Base-by-base conservation (phyloP, 2,797 vertebrate species). In the Chromis chromis region DNA sequence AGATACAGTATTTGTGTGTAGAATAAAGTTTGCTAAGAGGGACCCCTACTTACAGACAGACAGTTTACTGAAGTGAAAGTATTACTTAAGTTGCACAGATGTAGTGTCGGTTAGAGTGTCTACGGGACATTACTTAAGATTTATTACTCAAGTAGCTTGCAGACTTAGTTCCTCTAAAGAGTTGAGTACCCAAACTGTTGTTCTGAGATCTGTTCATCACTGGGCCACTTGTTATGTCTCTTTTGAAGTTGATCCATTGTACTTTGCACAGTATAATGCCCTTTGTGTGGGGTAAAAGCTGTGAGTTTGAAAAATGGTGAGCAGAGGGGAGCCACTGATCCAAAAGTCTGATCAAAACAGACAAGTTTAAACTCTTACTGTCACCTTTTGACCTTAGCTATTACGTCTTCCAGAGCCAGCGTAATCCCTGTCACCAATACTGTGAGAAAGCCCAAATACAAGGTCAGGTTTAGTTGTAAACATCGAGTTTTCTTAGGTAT, bases 61-160 rank as follows among this genome's bases (percentile, higher is more conserved):
- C 27, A 33, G 27, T 74, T 79, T 65, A 64, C 40, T 62, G 68
- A 85, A 76, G 58, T 76, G 65, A 77, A 87, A 87, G 58, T 42
- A 67, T 70, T 60, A 75, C 65, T 79, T 72, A 68, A 66, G 33
- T 55, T 62, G 42, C 22, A 50, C 44, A 70, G 13, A 53, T 49
- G 7, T 25, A 40, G 39, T 7, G 14, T 61, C 31, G 27, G 61
- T 67, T 33, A 10, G 33, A 39, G 40, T 52, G 57, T 76, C 27
- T 19, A 52, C 1, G 17, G 70, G 72, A 82, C 77, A 73, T 74
- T 72, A 50, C 63, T 42, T 22, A 65, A 67, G 31, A 69, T 13
- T 3, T 22, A 16, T 52, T 60, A 16, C 16, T 57, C 24, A 48
- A 48, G 27, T 28, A n/a, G 7, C 17, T 63, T 68, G 17, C 11